Base-by-base conservation (phyloP, 2,888 invertebrate genomes). In the Rhingia rostrata region DNA sequence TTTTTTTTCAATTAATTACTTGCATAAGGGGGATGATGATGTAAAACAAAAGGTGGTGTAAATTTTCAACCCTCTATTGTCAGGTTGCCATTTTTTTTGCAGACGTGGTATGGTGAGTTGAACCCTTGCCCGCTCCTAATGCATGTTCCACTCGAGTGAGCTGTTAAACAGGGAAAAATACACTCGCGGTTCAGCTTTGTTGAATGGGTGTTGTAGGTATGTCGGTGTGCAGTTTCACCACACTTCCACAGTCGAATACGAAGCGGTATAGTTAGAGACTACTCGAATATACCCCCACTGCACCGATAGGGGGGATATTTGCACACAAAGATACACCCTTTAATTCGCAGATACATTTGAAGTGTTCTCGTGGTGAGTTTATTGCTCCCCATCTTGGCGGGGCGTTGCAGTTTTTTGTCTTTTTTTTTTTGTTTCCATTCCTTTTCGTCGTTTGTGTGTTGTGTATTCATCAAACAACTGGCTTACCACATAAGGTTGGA, bases 401-500 rank as follows among this genome's bases (percentile, higher is more conserved):
- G 84, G 84, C 84, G 84, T 80, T 84, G 80, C 84, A 84, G 33
- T 81, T 69, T 69, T 70, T 79, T 73, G 22, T 22, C 22, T 78
- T 73, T 45, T 33, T 22, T 64, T 22, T 47, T 51, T 45, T 37
- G 10, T 35, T 47, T 60, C 39, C n/a, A 1, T 4, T 56, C 22
- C 22, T 30, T 56, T 63, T 60, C 45, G 61, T 41, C 69, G 10
- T 45, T 37, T 39, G 53, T 54, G 39, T 63, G 63, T 56, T 78
- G 70, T 78, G 70, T 78, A 51, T 79, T 72, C 83, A 58, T 83
- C 73, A 79, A 79, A 83, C 83, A 83, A 79, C 83, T 78, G 78
- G 83, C 83, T 79, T 79, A 74, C 83, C 83, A 83, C 83, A 73
- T 79, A 79, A 83, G 79, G 83, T 79, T 69, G 80, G 54, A 56